phyloP scores from a whole-genome alignment of 2,888 invertebrate species.

The Theretra japonica region DNA sequence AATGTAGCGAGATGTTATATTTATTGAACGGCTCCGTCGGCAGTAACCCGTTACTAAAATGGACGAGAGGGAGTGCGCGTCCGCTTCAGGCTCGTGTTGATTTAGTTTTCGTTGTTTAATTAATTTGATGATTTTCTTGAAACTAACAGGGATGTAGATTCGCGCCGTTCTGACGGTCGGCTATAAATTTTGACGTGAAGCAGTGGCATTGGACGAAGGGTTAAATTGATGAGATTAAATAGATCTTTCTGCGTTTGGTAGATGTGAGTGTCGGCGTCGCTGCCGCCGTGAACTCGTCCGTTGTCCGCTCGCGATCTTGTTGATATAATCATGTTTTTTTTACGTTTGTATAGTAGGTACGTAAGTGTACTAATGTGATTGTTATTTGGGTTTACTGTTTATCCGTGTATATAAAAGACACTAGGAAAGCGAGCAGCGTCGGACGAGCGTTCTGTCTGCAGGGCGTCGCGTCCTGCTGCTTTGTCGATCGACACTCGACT shows the following conservation, averaged over 20 bases:
- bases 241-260: background rate
- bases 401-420: slow-evolving; percentile 12
- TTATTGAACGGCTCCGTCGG: background rate
- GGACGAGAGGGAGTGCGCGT: background rate
- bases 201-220: background rate
- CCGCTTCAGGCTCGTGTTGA: background rate
- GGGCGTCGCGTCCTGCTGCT: background rate
- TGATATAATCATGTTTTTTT: slow-evolving; percentile 8
- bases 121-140: slow-evolving; percentile 5
- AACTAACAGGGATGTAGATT: slow-evolving; percentile 1
- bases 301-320: background rate
- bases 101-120: slow-evolving; percentile 15
- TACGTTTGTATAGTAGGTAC: slow-evolving; percentile 8
- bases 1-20: background rate
- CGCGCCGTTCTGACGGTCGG: background rate
- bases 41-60: background rate
- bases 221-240: background rate
- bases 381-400: slow-evolving; percentile 1
- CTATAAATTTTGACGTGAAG: background rate
- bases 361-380: slow-evolving; percentile 10
- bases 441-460: background rate
- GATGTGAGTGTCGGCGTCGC: background rate
- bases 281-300: background rate
- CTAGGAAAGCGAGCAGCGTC: background rate
- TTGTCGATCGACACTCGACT: slow-evolving; percentile 15